Percentiles rank a stretch among this genome's conserved stretches.
phyloP scores from a whole-genome alignment of 2,888 invertebrate genomes.

The Thymelicus lineola region DNA sequence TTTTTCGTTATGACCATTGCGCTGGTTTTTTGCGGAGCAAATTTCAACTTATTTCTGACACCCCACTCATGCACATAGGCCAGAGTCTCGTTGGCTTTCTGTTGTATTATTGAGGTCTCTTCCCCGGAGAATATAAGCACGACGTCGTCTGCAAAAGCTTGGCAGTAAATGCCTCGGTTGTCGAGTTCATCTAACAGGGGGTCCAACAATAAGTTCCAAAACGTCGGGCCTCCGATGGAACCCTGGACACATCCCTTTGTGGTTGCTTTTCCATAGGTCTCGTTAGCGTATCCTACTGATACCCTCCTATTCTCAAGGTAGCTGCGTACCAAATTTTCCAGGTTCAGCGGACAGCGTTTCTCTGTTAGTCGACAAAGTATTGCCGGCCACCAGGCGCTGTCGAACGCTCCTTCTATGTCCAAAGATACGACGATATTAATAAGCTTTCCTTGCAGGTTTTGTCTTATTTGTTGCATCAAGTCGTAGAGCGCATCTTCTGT shows the following conservation, averaged over 20 bases:
- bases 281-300: neutral
- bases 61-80: neutral
- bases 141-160: neutral
- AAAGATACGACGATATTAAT: neutral
- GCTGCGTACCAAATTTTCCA: no score
- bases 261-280: neutral
- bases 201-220: slow-evolving; percentile 15
- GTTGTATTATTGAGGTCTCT: neutral
- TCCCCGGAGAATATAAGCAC: neutral
- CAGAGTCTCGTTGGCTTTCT: neutral
- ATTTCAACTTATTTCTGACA: no score
- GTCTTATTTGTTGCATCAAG: neutral
- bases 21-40: no score
- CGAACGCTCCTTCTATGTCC: neutral
- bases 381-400: slow-evolving; percentile 18
- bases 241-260: slow-evolving; percentile 12
- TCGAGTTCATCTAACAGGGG: neutral
- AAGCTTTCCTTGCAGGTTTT: neutral
- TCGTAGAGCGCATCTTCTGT: slow-evolving; percentile 21
- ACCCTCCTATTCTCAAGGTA: neutral
- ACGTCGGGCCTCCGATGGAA: neutral
- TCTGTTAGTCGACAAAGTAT: neutral
- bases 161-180: neutral
- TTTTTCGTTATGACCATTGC: no score
- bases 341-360: neutral